Evolutionary conservation across 2,888 invertebrate genomes (phyloP).

Genomic region (Ptilodon capucinus): DNA sequence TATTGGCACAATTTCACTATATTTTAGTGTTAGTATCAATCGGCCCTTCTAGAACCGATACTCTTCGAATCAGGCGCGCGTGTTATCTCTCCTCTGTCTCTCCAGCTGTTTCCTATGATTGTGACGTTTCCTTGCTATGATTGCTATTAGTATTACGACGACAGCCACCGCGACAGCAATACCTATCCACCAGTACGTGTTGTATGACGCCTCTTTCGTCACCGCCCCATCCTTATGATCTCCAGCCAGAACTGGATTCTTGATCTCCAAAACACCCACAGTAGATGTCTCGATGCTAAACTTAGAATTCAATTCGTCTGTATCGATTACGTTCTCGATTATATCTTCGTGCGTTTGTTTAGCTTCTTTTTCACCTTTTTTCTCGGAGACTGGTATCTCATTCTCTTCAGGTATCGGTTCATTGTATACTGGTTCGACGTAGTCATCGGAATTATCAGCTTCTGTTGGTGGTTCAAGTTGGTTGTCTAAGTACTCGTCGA

Average conservation of each 20-base stretch:
- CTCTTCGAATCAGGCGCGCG: constrained; percentile 77
- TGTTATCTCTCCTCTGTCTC: constrained; percentile 69
- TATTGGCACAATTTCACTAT: constrained; percentile 67
- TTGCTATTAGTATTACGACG: constrained; percentile 64
- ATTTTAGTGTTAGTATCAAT: constrained; percentile 42
- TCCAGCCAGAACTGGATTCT: constrained; percentile 61
- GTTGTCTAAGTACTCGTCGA: constrained; percentile 79
- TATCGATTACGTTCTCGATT: constrained; percentile 61
- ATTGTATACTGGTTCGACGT: constrained; percentile 52
- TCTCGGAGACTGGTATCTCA: constrained; percentile 47
- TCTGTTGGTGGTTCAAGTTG: constrained; percentile 64
- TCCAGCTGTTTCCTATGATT: constrained; percentile 76
- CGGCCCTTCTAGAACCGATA: constrained; percentile 78
- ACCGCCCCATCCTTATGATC: constrained; percentile 50
- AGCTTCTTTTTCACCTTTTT: constrained; percentile 12
- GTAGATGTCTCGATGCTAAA: constrained; percentile 66
- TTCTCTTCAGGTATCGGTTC: constrained; percentile 52
- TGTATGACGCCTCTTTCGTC: constrained; percentile 70
- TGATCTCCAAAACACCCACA: constrained; percentile 73
- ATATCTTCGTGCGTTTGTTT: constrained; percentile 35
- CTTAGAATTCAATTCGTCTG: constrained; percentile 56
- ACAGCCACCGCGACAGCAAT: constrained; percentile 71
- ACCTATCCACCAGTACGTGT: constrained; percentile 78
- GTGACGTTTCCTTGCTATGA: constrained; percentile 76
- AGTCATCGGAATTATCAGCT: constrained; percentile 52